Evolutionary conservation across 1,140 invertebrate genomes (phyloP).

Genomic region (Tetragnatha versicolor): DNA sequence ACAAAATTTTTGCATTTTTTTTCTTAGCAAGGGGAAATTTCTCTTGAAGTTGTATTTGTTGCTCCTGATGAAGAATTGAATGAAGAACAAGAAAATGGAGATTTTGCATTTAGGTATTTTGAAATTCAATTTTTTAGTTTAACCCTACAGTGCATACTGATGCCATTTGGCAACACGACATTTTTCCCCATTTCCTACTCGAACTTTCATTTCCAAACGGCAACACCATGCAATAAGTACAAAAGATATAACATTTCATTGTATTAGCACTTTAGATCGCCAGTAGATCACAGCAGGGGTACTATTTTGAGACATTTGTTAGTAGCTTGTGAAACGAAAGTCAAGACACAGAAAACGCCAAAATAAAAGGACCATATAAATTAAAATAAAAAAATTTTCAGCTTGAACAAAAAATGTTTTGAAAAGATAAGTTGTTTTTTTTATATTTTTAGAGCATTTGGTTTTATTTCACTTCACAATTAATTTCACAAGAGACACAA

Average conservation of each 20-base stretch:
- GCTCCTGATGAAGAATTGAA: conserved; percentile 75
- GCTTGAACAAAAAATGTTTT: too few relatives aligned
- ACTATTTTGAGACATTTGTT: too few relatives aligned
- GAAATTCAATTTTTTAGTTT: neutral
- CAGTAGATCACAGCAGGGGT: too few relatives aligned
- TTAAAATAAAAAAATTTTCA: too few relatives aligned
- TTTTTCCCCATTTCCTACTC: neutral
- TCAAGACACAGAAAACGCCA: too few relatives aligned
- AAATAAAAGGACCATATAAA: too few relatives aligned
- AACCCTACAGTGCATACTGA: neutral
- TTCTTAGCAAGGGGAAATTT: conserved; percentile 74
- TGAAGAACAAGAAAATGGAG: conserved; percentile 64
- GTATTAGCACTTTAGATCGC: neutral
- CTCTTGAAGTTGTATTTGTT: conserved; percentile 75
- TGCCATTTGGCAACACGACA: neutral
- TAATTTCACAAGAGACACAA: too few relatives aligned
- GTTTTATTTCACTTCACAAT: too few relatives aligned
- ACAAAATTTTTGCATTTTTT: neutral
- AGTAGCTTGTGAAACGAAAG: too few relatives aligned
- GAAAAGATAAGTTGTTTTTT: too few relatives aligned
- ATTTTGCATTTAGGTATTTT: conserved; percentile 65
- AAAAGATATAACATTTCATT: neutral
- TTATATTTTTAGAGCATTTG: too few relatives aligned
- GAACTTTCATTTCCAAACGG: neutral
- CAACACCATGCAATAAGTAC: neutral